Percentiles rank a stretch among this genome's conserved stretches.
These are phyloP conservation scores for Melanchra persicariae DNA, from an alignment of 2,888 invertebrate species.

Conservation along the genomic window DNA sequence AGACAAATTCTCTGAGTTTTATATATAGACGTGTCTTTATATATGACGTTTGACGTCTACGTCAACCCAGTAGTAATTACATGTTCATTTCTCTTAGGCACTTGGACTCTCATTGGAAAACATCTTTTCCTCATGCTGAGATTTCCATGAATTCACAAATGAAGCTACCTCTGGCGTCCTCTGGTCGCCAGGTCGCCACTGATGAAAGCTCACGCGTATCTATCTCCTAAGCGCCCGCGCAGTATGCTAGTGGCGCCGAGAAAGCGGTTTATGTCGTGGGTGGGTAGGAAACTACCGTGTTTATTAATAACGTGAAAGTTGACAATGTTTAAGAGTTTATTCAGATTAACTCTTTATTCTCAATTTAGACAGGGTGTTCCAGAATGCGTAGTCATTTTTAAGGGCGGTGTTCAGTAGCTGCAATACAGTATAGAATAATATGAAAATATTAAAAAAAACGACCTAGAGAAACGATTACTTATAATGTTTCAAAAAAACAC, in stretches of 20 bases:
- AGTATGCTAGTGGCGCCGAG: conserved; percentile 40
- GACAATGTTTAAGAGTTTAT: conserved; percentile 34
- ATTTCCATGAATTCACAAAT: conserved; percentile 11
- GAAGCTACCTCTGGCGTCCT: background rate
- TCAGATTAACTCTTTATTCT: conserved; percentile 16
- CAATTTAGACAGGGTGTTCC: too few relatives aligned
- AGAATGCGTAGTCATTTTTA: too few relatives aligned
- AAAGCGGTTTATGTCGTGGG: conserved; percentile 49
- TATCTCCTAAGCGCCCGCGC: background rate
- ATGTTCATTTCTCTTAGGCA: background rate
- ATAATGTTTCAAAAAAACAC: too few relatives aligned
- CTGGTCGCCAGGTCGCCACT: background rate
- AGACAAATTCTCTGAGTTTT: background rate
- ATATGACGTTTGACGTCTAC: conserved; percentile 9
- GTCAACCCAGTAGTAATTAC: background rate
- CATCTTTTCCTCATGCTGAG: background rate
- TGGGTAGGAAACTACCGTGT: conserved; percentile 32
- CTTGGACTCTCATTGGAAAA: background rate
- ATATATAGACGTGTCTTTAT: background rate
- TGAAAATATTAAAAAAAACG: too few relatives aligned
- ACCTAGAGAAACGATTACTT: too few relatives aligned
- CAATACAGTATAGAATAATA: too few relatives aligned
- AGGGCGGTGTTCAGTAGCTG: too few relatives aligned
- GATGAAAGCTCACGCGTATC: conserved; percentile 26
- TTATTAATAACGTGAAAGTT: conserved; percentile 51